Percentiles rank a stretch among this genome's conserved stretches.
These are phyloP conservation scores for Agrypnus murinus DNA, from an alignment of 2,888 invertebrate genomes.

Conservation along the genomic window DNA sequence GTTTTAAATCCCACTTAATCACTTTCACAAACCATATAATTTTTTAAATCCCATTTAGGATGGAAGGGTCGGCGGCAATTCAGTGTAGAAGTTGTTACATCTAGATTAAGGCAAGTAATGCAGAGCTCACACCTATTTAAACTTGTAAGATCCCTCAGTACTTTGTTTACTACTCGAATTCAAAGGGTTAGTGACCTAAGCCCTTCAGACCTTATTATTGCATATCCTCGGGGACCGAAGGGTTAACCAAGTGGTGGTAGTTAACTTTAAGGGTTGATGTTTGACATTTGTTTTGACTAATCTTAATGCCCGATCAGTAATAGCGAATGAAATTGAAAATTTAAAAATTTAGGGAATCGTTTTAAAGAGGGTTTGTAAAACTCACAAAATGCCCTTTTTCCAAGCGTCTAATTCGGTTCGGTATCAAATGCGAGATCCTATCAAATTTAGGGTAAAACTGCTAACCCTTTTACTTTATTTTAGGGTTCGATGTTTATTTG, in stretches of 20 bases:
- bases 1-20: too few species aligned
- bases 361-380: background rate
- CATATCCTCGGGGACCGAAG: conserved; percentile 5
- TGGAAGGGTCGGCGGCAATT: too few species aligned
- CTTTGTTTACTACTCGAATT: conserved; percentile 9
- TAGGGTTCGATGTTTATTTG: background rate
- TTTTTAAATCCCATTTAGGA: too few species aligned
- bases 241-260: conserved; percentile 5
- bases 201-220: conserved; percentile 19
- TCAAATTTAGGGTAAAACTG: background rate
- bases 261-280: conserved; percentile 8
- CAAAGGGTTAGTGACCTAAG: conserved; percentile 14
- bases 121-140: conserved; percentile 19
- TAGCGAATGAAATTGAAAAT: background rate
- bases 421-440: background rate
- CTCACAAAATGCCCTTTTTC: background rate
- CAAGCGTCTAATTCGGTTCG: background rate
- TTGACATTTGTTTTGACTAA: conserved; percentile 6
- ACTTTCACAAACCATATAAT: too few species aligned
- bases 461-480: too few species aligned
- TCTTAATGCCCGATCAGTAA: background rate
- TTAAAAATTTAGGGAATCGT: background rate
- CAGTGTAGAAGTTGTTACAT: too few species aligned
- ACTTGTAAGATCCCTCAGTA: conserved; percentile 21
- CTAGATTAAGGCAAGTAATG: too few species aligned